Base-by-base conservation (phyloP, 92 coral and sea anemone species). In the Epizoanthus stellaris region DNA sequence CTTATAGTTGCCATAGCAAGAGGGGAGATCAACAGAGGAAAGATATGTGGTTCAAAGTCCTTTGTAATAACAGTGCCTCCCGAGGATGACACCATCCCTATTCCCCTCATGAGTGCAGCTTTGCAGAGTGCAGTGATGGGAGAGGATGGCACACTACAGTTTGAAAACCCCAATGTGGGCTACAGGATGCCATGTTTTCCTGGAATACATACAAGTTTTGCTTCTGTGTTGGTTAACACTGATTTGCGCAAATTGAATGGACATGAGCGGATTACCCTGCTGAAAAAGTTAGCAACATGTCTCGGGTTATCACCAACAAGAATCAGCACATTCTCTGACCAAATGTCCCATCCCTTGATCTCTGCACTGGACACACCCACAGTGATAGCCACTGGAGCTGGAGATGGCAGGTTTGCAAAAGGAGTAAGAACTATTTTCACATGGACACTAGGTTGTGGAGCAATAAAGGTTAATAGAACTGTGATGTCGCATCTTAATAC, bases 371-470 rank as follows among this genome's bases (percentile, higher is more conserved):
- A 95, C 15, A 66, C 89, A 58, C 90, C 96, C 10, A 90, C 92
- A 4, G 87, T 95, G 43, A 47, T 96, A 23, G 93, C 89, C 4
- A 88, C 98, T 6, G 99, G 99, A 0, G 92, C 96, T 62, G 99
- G 99, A 65, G 92, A 92, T 72, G 98, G 94, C 3, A 91, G 98
- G 59, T 95, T 88, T 40, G 86, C 87, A 39, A 80, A 91, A 38
- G 99, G 98, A 42, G 65, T 88, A 53, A 88, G 87, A 73, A 95
- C 92, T 64, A 47, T 92, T 17, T 58, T 96, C 52, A 95, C 97
- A 3, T 96, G 99, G 99, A 74, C 52, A n/a, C 85, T 91, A 10
- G 90, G 91, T 17, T 96, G 99, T 90, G 99, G 99, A 73, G 98
- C 95, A 4, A 45, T 97, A 56, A 92, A 80, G 76, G 89, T 93